Percentiles rank a stretch among this genome's conserved stretches.
Conservation (phyloP, 2,888 invertebrate genomes). For the Drosophila sordidula region DNA sequence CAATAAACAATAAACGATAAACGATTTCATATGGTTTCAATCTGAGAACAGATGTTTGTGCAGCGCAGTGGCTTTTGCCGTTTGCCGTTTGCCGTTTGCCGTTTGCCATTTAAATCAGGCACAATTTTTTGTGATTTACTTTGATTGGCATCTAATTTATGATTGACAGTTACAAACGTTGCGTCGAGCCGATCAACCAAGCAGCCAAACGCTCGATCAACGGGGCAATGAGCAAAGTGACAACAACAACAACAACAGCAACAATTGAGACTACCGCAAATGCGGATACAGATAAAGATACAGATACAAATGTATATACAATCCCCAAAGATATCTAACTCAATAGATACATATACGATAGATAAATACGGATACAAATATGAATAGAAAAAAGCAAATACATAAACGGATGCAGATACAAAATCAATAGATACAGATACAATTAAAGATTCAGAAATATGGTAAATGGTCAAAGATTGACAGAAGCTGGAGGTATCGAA, state of each 20-base stretch:
- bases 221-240: not conserved
- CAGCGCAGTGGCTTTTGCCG: constrained; percentile 34
- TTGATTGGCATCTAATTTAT: constrained; percentile 79
- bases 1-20: constrained; percentile 15
- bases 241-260: constrained; percentile 6
- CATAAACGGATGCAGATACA: constrained; percentile 7
- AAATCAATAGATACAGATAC: constrained; percentile 4
- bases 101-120: constrained; percentile 66
- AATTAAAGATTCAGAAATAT: not conserved
- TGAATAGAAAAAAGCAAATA: constrained; percentile 1
- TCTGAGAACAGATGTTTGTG: constrained; percentile 33
- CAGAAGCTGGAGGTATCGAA: no score
- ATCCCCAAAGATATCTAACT: not conserved
- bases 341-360: not conserved
- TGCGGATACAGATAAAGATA: constrained; percentile 36
- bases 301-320: not conserved
- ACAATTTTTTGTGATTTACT: constrained; percentile 73
- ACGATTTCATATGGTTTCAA: constrained; percentile 47
- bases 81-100: constrained; percentile 63
- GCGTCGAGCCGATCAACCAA: constrained; percentile 30
- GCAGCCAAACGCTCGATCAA: constrained; percentile 15
- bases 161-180: constrained; percentile 80
- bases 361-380: constrained; percentile 1
- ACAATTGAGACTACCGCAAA: constrained; percentile 69
- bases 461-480: no score